Conservation (phyloP, 2,888 invertebrate species). For the Neelides folsomi region DNA sequence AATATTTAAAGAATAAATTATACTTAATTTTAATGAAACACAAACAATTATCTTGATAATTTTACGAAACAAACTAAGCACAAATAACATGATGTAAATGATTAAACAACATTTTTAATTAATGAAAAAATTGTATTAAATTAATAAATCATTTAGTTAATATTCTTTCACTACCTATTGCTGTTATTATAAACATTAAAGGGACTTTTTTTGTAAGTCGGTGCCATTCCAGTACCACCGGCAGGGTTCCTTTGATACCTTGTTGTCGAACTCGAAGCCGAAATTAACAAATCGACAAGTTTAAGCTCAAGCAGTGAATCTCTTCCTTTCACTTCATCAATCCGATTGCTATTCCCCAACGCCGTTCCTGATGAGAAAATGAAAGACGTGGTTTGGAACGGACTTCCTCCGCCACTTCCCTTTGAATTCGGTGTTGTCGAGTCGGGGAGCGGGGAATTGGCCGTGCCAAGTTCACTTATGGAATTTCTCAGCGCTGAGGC, state of each 20-base stretch:
- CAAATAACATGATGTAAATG: too few species aligned
- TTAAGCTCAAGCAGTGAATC: slow-evolving; percentile 16
- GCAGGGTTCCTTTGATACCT: slow-evolving; percentile 12
- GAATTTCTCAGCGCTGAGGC: slow-evolving; percentile 9
- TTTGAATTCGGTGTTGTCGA: not conserved
- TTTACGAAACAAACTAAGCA: too few species aligned
- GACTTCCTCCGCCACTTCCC: not conserved
- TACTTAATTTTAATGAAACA: too few species aligned
- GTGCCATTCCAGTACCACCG: not conserved
- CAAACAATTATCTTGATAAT: too few species aligned
- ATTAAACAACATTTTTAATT: too few species aligned
- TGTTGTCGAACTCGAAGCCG: slow-evolving; percentile 16
- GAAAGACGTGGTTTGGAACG: slow-evolving; percentile 7
- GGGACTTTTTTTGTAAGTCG: too few species aligned
- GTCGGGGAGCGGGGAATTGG: slow-evolving; percentile 6
- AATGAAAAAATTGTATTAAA: too few species aligned
- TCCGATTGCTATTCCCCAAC: slow-evolving; percentile 6
- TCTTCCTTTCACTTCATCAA: slow-evolving; percentile 12
- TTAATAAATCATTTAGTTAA: too few species aligned
- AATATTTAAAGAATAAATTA: too few species aligned
- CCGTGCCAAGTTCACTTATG: slow-evolving; percentile 9
- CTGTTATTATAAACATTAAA: too few species aligned
- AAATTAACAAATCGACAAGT: slow-evolving; percentile 21
- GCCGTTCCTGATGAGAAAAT: slow-evolving; percentile 1
- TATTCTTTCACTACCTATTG: too few species aligned